phyloP scores from a whole-genome alignment of 2,113 vertebrate species.

The Coryphaenoides rupestris region DNA sequence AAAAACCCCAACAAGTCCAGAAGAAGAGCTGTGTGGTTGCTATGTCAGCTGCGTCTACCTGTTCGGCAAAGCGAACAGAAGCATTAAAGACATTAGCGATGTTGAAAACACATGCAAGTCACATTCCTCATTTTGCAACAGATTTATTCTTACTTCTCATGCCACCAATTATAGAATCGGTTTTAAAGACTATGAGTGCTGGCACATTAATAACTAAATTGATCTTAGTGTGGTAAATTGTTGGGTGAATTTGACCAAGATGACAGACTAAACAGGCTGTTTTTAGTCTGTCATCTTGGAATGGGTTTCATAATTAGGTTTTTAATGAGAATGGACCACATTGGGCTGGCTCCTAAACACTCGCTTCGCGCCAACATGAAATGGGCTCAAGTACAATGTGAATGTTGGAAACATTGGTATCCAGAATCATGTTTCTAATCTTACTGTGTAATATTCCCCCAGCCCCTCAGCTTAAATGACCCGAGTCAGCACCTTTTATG shows the following conservation, averaged over 20 bases:
- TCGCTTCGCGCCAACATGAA: conserved; percentile 1
- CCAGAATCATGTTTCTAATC: conserved; percentile 4
- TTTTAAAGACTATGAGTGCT: conserved; percentile 2
- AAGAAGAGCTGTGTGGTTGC: conserved; percentile 26
- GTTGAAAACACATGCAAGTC: conserved; percentile 9
- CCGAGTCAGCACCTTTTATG: conserved; percentile 26
- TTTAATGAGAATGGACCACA: conserved; percentile 16
- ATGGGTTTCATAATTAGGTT: conserved; percentile 15
- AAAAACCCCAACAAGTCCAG: conserved; percentile 38
- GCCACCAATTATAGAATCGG: neutral
- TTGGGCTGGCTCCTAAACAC: neutral
- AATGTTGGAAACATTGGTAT: neutral
- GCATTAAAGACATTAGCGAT: neutral
- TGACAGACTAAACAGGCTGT: conserved; percentile 26
- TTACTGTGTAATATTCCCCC: conserved; percentile 36
- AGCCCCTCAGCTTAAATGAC: conserved; percentile 47
- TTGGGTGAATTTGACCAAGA: conserved; percentile 13
- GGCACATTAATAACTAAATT: conserved; percentile 20
- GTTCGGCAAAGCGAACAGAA: neutral
- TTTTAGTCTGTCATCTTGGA: conserved; percentile 32
- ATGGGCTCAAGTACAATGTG: conserved; percentile 2
- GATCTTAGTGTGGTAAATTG: conserved; percentile 15
- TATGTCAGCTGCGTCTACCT: conserved; percentile 13
- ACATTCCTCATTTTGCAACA: neutral
- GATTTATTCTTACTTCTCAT: neutral